Base-by-base conservation (phyloP, 2,797 vertebrate genomes). In the Holocentrus rufus region DNA sequence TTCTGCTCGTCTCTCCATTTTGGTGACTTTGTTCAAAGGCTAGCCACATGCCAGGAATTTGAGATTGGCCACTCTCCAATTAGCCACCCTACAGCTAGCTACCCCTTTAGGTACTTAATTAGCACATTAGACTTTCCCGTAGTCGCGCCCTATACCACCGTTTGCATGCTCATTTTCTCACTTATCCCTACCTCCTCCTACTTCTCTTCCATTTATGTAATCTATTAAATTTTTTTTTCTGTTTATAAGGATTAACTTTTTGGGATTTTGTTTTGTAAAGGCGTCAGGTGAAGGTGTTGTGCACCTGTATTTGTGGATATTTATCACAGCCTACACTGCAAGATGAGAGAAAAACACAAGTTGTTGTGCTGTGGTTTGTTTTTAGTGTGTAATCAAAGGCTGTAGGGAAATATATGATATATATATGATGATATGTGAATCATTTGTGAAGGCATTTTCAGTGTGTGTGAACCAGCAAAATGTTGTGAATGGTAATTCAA, bases 341-440 rank as follows among this genome's bases (percentile, higher is more conserved):
- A 68, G 50, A 22, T 36, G 53, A 56, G 67, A 58, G 67, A 64
- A 36, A 13, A 69, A 72, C 53, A 53, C 59, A 77, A 85, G 76
- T 70, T 79, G 77, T 65, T 69, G 34, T 73, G 23, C 49, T 69
- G 64, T 39, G 69, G 81, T 75, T 81, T 65, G 57, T 76, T 62
- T 69, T 27, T 56, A n/a, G 53, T 9, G 15, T 42, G 66, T 57
- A 49, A 5, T 60, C 39, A 57, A 72, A 34, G 30, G 55, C 62
- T 72, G n/a, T 62, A 18, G 56, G 77, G 59, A 63, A 74, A 77
- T 64, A 59, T 71, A 27, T 64, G 58, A 75, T n/a, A n/a, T n/a
- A n/a, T n/a, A n/a, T n/a, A n/a, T n/a, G n/a, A n/a, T n/a, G n/a
- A n/a, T 64, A 59, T 71, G 23, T 64, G 58, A 75, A 78, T 77